Evolutionary conservation across 2,113 vertebrate species (phyloP).

Genomic region (Holacanthus passer): DNA sequence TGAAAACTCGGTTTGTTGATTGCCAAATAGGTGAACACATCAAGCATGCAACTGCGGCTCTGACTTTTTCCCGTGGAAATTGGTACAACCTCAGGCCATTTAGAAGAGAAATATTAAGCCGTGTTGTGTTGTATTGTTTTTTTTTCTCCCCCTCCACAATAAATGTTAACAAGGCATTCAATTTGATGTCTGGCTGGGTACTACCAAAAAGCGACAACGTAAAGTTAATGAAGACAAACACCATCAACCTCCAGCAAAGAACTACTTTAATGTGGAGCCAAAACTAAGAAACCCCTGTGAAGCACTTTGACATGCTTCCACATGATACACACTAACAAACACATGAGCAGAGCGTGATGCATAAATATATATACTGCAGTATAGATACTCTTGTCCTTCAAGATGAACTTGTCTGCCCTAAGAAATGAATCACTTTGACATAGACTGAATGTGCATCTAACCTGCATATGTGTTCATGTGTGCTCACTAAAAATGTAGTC

Average conservation of each 20-base stretch:
- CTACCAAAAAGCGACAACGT: slow-evolving; percentile 26
- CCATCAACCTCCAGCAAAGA: slow-evolving; percentile 20
- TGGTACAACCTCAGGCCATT: slow-evolving; percentile 24
- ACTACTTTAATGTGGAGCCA: slow-evolving; percentile 7
- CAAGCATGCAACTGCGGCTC: neutral
- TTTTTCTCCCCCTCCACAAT: neutral
- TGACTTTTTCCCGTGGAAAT: slow-evolving; percentile 28
- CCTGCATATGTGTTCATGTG: too few relatives aligned
- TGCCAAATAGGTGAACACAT: slow-evolving; percentile 28
- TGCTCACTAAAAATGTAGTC: too few relatives aligned
- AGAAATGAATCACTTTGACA: too few relatives aligned
- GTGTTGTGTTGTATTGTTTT: slow-evolving; percentile 19
- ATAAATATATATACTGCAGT: neutral
- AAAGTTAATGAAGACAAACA: slow-evolving; percentile 55
- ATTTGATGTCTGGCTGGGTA: slow-evolving; percentile 33
- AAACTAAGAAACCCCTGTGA: slow-evolving; percentile 7
- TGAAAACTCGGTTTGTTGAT: slow-evolving; percentile 13
- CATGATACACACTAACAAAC: neutral
- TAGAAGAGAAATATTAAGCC: slow-evolving; percentile 44
- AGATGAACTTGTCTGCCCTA: too few relatives aligned
- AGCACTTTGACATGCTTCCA: slow-evolving; percentile 1
- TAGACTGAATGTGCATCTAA: too few relatives aligned
- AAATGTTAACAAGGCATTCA: slow-evolving; percentile 58
- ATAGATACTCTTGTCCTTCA: too few relatives aligned
- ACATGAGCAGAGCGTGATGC: neutral